Base-by-base conservation (phyloP, 2,113 vertebrate genomes). In the Microcebus tavaratra region DNA sequence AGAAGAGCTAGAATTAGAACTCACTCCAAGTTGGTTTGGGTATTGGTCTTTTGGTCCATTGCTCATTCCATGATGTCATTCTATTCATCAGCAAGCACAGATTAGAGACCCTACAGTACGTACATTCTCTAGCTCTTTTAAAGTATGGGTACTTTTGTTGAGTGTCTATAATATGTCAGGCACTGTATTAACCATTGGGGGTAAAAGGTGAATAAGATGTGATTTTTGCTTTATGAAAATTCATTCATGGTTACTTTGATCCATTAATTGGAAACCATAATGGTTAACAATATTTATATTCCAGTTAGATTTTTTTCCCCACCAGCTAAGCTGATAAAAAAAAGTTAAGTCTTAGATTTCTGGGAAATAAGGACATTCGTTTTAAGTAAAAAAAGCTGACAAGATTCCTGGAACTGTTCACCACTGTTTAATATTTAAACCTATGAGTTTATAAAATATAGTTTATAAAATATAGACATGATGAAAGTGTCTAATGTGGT, bases 341-440 rank as follows among this genome's bases (percentile, higher is more conserved):
- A 83, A 73, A 17, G 21, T 48, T 91, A 67, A 67, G 25, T 90
- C 63, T 95, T 93, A 39, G 20, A 63, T 96, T 94, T 96, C 63
- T 81, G 67, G n/a, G 53, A 95, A 95, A 93, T 87, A 83, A 70
- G 39, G 15, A 27, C 14, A 92, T 89, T 87, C 34, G 48, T 14
- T 95, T 92, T 57, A 89, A 78, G 34, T 65, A 18, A 61, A 84
- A 84, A 96, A 65, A 27, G 15, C 36, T 65, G 18, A 89, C 23
- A 76, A 70, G 21, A 59, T 76, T 78, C 73, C 65, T 72, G 34
- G 67, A 96, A 89, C 53, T 88, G 13, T 79, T 95, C 65, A 55
- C 39, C 25, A 88, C 15, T 20, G 7, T 87, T 96, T 82, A 91
- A 94, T 31, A 81, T 80, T 87, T 91, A 95, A 94, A 91, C 23